These are phyloP conservation scores for Sclerurus mexicanus DNA, from an alignment of 2,113 vertebrate species.

Conservation along the genomic window DNA sequence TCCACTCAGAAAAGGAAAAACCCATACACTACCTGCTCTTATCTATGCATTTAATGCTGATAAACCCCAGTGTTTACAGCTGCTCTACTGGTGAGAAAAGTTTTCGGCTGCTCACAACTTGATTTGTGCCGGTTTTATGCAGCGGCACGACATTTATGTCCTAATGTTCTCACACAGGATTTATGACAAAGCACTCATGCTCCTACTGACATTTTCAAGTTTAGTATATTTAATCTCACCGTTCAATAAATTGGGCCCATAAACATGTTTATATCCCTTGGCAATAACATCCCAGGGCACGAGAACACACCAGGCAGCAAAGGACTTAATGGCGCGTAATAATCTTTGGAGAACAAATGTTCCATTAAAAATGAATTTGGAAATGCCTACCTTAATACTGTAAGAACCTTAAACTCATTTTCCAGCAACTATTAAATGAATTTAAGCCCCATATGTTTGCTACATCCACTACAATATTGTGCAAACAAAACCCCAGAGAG, in stretches of 20 bases:
- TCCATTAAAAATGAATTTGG: constrained; percentile 56
- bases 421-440: constrained; percentile 34
- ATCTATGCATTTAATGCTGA: not conserved
- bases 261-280: constrained; percentile 32
- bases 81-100: not conserved
- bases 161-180: not conserved
- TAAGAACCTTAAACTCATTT: constrained; percentile 58
- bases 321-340: constrained; percentile 17
- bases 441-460: constrained; percentile 8
- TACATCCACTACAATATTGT: constrained; percentile 4
- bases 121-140: not conserved
- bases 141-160: not conserved
- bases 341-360: constrained; percentile 57
- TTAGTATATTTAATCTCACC: constrained; percentile 10
- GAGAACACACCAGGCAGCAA: not conserved
- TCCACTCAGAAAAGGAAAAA: not conserved
- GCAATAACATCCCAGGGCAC: not conserved
- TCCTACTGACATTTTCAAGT: not conserved
- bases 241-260: constrained; percentile 1
- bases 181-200: not conserved
- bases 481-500: constrained; percentile 45
- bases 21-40: not conserved
- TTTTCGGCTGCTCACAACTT: not conserved
- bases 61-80: not conserved
- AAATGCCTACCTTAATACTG: constrained; percentile 40